These are phyloP conservation scores for Nomia melanderi DNA, from an alignment of 1,140 invertebrate species.

Conservation along the genomic window DNA sequence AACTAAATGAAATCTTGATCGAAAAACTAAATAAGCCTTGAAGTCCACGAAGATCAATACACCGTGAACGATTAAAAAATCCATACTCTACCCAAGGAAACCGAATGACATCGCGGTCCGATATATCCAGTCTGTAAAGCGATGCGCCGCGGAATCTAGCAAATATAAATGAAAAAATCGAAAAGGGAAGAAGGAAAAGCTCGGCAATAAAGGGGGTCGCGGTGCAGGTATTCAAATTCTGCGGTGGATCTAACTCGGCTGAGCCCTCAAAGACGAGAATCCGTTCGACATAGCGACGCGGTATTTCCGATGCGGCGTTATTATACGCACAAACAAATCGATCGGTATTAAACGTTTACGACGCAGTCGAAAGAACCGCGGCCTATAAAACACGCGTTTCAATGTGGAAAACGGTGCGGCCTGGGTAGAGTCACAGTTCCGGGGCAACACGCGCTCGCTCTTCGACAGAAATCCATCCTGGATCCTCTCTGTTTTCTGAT, in stretches of 20 bases:
- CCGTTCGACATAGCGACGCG: not conserved
- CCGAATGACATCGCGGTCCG: no score
- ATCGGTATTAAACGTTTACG: constrained; percentile 59
- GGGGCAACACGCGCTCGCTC: not conserved
- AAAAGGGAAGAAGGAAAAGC: not conserved
- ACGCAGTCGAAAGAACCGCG: constrained; percentile 28
- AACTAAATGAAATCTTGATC: no score
- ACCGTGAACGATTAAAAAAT: no score
- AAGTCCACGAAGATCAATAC: no score
- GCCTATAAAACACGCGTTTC: constrained; percentile 24
- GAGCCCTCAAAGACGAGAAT: not conserved
- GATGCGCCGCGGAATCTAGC: no score
- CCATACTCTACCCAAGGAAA: no score
- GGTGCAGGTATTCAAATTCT: constrained; percentile 20
- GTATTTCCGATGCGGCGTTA: not conserved
- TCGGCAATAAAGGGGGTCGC: constrained; percentile 4
- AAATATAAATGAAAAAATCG: no score
- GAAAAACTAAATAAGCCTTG: no score
- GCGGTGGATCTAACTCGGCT: not conserved
- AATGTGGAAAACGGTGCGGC: not conserved
- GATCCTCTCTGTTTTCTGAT: not conserved
- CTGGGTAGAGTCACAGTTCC: not conserved
- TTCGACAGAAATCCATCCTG: not conserved
- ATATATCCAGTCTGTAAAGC: no score
- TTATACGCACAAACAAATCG: constrained; percentile 48